phyloP scores from a whole-genome alignment of 2,888 invertebrate genomes.

The Carabus problematicus region DNA sequence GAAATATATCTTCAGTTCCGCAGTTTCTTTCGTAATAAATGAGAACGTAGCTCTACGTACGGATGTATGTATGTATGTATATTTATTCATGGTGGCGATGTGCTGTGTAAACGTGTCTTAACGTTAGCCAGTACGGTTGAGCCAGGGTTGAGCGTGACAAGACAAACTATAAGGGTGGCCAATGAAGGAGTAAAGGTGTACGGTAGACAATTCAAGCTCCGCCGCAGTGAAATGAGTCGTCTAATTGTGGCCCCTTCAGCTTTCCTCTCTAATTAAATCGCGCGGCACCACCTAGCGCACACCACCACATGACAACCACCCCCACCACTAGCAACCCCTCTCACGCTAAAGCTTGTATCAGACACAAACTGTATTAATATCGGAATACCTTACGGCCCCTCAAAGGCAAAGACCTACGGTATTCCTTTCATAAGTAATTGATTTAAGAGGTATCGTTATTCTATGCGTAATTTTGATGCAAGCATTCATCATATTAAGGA shows the following conservation, averaged over 20 bases:
- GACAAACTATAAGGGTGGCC: constrained; percentile 1
- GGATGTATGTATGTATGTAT: too few species aligned
- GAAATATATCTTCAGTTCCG: too few species aligned
- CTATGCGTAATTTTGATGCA: too few species aligned
- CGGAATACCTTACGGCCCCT: constrained; percentile 7
- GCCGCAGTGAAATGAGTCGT: constrained; percentile 17
- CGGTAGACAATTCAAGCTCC: neutral
- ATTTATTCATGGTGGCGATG: too few species aligned
- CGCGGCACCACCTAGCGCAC: neutral
- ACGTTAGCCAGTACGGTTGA: too few species aligned
- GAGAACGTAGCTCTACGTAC: too few species aligned
- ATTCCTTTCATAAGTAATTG: constrained; percentile 8
- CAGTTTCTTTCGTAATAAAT: too few species aligned
- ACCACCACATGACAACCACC: neutral
- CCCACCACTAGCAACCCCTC: too few species aligned
- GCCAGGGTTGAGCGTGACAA: constrained; percentile 1
- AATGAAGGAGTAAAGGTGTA: neutral
- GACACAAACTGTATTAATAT: constrained; percentile 19
- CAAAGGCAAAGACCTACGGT: constrained; percentile 7
- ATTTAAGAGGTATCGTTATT: neutral
- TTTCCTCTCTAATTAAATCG: constrained; percentile 13
- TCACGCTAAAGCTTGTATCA: neutral
- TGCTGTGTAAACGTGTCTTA: too few species aligned
- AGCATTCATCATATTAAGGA: too few species aligned
- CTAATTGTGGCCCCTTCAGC: constrained; percentile 9